A percentile compares a stretch with the other conserved stretches of the same genome.
These are phyloP conservation scores for Acronicta psi DNA, from an alignment of 2,888 invertebrate species.

Conservation along the genomic window DNA sequence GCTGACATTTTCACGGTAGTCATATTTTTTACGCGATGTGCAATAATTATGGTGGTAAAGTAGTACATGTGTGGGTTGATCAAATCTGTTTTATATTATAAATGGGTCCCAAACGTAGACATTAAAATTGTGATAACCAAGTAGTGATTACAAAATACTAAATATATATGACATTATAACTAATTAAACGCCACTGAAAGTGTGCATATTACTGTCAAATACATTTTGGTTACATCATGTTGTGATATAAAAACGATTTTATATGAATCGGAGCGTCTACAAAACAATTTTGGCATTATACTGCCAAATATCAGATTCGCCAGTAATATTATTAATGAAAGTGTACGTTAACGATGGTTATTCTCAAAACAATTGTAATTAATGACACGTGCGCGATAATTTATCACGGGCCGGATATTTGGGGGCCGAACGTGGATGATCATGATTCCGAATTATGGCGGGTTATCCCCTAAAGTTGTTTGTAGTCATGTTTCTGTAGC, in stretches of 20 bases:
- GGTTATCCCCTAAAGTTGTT: slow-evolving; percentile 33
- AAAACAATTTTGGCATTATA: slow-evolving; percentile 6
- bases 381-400: slow-evolving; percentile 60
- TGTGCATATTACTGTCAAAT: too few species aligned
- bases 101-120: too few species aligned
- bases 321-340: slow-evolving; percentile 15
- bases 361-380: slow-evolving; percentile 60
- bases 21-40: slow-evolving; percentile 26
- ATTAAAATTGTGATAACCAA: too few species aligned
- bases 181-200: too few species aligned
- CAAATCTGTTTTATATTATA: slow-evolving; percentile 12
- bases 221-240: too few species aligned
- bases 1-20: slow-evolving; percentile 33
- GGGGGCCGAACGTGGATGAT: slow-evolving; percentile 29
- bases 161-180: too few species aligned
- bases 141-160: too few species aligned
- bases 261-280: slow-evolving; percentile 7
- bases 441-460: slow-evolving; percentile 42
- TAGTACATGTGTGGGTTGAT: slow-evolving; percentile 12
- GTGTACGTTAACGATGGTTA: slow-evolving; percentile 28
- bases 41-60: slow-evolving; percentile 4
- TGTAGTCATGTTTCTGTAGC: slow-evolving; percentile 17
- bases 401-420: slow-evolving; percentile 54
- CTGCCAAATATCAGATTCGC: slow-evolving; percentile 8
- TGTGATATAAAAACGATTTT: slow-evolving; percentile 21